Conservation (phyloP, 2,888 invertebrate genomes). For the Ypsolopha sequella region DNA sequence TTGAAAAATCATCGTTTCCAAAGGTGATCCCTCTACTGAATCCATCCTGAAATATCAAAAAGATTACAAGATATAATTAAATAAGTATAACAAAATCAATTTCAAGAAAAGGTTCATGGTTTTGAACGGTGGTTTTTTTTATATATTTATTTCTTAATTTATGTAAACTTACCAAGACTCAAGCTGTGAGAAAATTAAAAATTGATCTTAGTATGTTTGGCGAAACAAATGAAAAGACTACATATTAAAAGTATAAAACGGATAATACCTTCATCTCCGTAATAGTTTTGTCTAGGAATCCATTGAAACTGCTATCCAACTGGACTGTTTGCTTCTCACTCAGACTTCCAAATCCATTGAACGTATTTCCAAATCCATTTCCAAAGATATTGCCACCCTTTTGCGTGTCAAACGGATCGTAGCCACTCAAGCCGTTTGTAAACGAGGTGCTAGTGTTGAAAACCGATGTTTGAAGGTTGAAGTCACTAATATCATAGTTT, state of each 20-base stretch:
- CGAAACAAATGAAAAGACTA: not conserved
- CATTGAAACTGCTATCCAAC: conserved; percentile 76
- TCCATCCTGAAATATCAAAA: conserved; percentile 78
- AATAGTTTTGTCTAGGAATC: conserved; percentile 83
- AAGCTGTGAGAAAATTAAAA: conserved; percentile 28
- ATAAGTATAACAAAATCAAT: conserved; percentile 2
- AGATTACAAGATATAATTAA: not conserved
- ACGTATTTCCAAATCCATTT: conserved; percentile 45
- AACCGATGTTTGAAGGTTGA: conserved; percentile 56
- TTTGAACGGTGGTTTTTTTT: not conserved
- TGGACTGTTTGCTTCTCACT: conserved; percentile 61
- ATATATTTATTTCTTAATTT: not conserved
- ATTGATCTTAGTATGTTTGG: not conserved
- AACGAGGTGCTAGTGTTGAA: conserved; percentile 48
- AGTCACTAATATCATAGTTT: conserved; percentile 60
- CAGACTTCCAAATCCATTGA: conserved; percentile 58
- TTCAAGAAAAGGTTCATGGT: not conserved
- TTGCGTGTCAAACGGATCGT: conserved; percentile 90
- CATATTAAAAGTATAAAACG: not conserved
- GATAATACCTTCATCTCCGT: conserved; percentile 85
- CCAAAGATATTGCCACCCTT: conserved; percentile 64
- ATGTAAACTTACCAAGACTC: conserved; percentile 30
- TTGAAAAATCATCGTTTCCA: conserved; percentile 93
- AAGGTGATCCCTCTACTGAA: conserved; percentile 89
- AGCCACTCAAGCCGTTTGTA: conserved; percentile 56